These are phyloP conservation scores for Probaryconus sp. DNA, from an alignment of 1,140 invertebrate genomes.

Conservation along the genomic window DNA sequence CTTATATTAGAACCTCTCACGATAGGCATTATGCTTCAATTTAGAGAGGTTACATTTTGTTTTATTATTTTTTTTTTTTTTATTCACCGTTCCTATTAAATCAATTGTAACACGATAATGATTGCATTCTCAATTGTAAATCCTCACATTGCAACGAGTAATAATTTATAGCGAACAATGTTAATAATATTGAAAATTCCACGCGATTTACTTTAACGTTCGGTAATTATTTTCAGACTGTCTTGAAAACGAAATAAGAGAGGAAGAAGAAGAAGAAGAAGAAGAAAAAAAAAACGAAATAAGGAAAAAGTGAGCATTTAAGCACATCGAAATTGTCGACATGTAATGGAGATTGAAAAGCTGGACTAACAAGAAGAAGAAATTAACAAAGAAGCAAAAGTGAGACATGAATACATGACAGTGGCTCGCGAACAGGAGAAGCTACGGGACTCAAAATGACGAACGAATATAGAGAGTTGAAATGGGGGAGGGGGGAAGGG, in stretches of 20 bases:
- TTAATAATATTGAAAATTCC: too few species aligned
- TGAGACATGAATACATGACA: slow-evolving; percentile 27
- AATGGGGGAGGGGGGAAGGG: neutral
- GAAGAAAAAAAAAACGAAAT: too few species aligned
- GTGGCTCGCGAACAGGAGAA: neutral
- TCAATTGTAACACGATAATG: too few species aligned
- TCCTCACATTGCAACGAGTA: too few species aligned
- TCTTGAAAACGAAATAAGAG: too few species aligned
- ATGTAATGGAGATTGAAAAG: slow-evolving; percentile 9
- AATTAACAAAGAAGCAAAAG: slow-evolving; percentile 16
- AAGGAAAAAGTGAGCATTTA: too few species aligned
- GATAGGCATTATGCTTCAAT: slow-evolving; percentile 1
- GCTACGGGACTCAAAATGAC: slow-evolving; percentile 12
- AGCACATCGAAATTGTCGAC: slow-evolving; percentile 16
- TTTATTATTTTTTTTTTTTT: neutral
- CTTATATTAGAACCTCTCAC: slow-evolving; percentile 27
- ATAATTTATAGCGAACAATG: too few species aligned
- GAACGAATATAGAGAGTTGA: neutral
- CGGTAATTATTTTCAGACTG: too few species aligned
- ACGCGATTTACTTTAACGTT: too few species aligned
- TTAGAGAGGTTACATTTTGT: neutral
- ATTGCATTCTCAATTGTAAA: too few species aligned
- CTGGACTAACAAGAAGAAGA: slow-evolving; percentile 4
- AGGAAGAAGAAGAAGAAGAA: too few species aligned
- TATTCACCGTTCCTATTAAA: too few species aligned